Evolutionary conservation across 2,888 invertebrate genomes (phyloP).

Genomic region (Drosophila antonietae): DNA sequence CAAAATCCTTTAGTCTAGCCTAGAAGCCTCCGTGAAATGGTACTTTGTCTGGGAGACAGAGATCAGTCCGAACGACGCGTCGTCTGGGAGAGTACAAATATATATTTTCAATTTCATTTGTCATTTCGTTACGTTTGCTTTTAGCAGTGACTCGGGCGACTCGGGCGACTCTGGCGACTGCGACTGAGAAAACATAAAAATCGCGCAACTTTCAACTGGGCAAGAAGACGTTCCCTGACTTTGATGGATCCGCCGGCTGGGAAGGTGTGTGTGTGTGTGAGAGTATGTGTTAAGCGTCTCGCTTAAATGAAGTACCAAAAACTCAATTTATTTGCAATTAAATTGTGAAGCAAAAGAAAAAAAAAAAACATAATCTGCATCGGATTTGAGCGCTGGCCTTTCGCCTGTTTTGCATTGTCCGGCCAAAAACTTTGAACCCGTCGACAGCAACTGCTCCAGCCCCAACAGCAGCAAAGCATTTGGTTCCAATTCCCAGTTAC

Average conservation of each 20-base stretch:
- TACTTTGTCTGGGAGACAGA: constrained; percentile 21
- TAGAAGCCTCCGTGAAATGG: constrained; percentile 17
- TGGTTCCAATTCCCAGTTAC: constrained; percentile 19
- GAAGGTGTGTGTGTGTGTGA: constrained; percentile 18
- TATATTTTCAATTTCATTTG: constrained; percentile 79
- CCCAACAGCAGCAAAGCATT: constrained; percentile 15
- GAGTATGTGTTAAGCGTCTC: constrained; percentile 69
- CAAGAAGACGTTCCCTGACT: constrained; percentile 52
- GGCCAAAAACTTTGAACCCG: constrained; percentile 44
- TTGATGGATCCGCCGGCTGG: constrained; percentile 71
- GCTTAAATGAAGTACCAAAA: constrained; percentile 83
- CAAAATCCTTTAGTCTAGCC: constrained; percentile 12
- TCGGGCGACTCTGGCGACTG: constrained; percentile 1
- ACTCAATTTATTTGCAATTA: constrained; percentile 85
- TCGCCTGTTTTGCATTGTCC: constrained; percentile 44
- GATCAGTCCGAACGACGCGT: constrained; percentile 20
- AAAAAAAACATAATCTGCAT: constrained; percentile 50
- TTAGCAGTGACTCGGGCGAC: constrained; percentile 22
- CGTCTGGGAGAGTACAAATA: constrained; percentile 36
- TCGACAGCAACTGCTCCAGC: constrained; percentile 18
- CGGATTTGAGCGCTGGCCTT: constrained; percentile 26
- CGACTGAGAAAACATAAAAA: constrained; percentile 41
- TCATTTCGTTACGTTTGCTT: constrained; percentile 76
- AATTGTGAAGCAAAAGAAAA: constrained; percentile 67
- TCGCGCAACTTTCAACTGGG: constrained; percentile 41